These are phyloP conservation scores for Phrynocephalus vlangalii DNA, from an alignment of 2,797 vertebrate genomes.

Conservation along the genomic window DNA sequence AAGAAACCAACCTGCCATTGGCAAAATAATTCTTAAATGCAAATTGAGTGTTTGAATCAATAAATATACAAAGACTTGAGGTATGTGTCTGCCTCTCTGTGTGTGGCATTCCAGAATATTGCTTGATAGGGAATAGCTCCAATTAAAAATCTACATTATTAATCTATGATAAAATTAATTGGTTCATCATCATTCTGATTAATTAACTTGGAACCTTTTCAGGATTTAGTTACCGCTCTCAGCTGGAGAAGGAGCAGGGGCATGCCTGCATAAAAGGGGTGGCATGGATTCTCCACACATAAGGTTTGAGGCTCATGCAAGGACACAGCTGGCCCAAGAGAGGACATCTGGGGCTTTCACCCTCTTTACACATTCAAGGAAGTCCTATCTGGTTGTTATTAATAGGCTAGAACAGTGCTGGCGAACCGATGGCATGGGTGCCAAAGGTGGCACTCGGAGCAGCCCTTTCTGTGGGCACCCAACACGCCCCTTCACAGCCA, in stretches of 20 bases:
- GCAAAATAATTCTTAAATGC: not conserved
- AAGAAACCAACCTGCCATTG: not conserved
- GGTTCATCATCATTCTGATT: slow-evolving; percentile 12
- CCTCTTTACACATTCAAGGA: not conserved
- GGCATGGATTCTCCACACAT: not conserved
- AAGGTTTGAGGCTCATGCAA: not conserved
- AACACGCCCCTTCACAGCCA: too few species aligned
- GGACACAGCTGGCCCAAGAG: not conserved
- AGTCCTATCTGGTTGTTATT: too few species aligned
- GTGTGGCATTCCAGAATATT: not conserved
- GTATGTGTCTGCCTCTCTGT: not conserved
- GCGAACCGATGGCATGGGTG: too few species aligned
- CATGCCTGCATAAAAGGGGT: too few species aligned
- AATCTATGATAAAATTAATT: slow-evolving; percentile 20
- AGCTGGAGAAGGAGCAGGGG: not conserved
- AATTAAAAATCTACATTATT: slow-evolving; percentile 18
- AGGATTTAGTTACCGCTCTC: not conserved
- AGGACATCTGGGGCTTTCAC: not conserved
- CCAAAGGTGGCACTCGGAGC: too few species aligned
- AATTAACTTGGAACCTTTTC: slow-evolving; percentile 26
- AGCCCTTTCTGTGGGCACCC: too few species aligned
- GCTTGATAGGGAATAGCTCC: not conserved
- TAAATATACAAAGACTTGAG: not conserved
- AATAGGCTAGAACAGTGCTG: too few species aligned
- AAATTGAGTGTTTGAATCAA: not conserved